Percentiles rank a stretch among this genome's conserved stretches.
Evolutionary conservation across 2,113 vertebrate species (phyloP).

Genomic region (Myotis brandtii): DNA sequence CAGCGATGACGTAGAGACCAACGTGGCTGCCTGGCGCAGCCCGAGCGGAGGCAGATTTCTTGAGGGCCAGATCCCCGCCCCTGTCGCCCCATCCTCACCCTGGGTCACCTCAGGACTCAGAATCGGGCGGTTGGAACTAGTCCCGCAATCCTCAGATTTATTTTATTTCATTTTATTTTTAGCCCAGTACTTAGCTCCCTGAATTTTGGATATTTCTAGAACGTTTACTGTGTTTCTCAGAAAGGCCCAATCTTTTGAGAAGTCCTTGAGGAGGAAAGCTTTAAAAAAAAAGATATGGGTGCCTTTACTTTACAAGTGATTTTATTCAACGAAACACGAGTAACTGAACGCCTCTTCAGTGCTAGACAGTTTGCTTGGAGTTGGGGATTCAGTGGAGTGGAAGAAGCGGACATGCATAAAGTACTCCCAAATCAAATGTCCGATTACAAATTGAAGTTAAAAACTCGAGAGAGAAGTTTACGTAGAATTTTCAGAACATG

Average conservation of each 20-base stretch:
- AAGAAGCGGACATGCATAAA: not conserved
- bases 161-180: not conserved
- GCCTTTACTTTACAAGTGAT: slow-evolving; percentile 14
- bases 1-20: not conserved
- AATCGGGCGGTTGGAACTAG: not conserved
- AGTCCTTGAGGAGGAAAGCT: not conserved
- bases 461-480: not conserved
- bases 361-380: not conserved
- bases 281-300: not conserved
- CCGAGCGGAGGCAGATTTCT: not conserved
- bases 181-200: not conserved
- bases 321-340: not conserved
- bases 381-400: not conserved
- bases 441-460: not conserved
- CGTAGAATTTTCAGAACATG: not conserved
- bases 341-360: not conserved
- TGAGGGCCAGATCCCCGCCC: not conserved
- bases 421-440: not conserved
- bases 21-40: not conserved
- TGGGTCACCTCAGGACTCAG: not conserved
- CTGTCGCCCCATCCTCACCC: not conserved
- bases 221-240: slow-evolving; percentile 22
- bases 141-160: not conserved
- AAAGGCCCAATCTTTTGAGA: not conserved
- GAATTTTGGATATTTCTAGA: slow-evolving; percentile 47